These are phyloP conservation scores for Protonemura montana DNA, from an alignment of 2,888 invertebrate species.

Conservation along the genomic window DNA sequence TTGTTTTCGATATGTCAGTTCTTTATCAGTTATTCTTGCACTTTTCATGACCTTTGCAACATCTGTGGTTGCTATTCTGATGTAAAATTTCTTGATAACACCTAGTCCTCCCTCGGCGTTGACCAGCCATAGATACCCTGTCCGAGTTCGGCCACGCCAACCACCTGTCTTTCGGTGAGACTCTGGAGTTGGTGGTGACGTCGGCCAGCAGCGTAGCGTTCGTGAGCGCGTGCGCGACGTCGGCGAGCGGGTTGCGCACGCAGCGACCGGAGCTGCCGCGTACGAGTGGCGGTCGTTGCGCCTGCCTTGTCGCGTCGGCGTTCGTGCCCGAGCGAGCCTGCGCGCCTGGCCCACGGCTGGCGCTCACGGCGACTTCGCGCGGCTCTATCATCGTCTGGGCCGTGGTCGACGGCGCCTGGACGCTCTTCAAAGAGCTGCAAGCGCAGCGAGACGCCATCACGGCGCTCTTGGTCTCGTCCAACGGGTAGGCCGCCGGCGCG, in stretches of 20 bases:
- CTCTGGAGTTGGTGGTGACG: conserved; percentile 59
- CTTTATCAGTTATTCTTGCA: too few relatives aligned
- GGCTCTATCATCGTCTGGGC: neutral
- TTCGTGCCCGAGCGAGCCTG: neutral
- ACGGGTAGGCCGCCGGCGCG: neutral
- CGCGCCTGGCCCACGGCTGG: neutral
- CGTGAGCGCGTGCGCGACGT: neutral
- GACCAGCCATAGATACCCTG: conserved; percentile 51
- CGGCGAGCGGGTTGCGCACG: neutral
- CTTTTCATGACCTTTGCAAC: too few relatives aligned
- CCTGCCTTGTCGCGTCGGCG: neutral
- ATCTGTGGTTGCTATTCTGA: too few relatives aligned
- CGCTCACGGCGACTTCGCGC: neutral
- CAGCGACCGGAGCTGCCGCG: neutral
- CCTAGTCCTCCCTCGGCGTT: neutral
- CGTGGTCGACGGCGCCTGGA: neutral
- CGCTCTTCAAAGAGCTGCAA: neutral
- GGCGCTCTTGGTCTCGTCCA: conserved; percentile 28
- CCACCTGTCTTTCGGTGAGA: conserved; percentile 57
- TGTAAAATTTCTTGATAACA: neutral
- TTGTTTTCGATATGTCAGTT: too few relatives aligned
- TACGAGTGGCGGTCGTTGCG: neutral
- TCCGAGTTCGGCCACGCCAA: conserved; percentile 50
- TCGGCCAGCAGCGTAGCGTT: conserved; percentile 51
- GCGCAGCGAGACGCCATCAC: conserved; percentile 16